Base-by-base conservation (phyloP, 2,888 invertebrate species). In the Hemaris fuciformis region DNA sequence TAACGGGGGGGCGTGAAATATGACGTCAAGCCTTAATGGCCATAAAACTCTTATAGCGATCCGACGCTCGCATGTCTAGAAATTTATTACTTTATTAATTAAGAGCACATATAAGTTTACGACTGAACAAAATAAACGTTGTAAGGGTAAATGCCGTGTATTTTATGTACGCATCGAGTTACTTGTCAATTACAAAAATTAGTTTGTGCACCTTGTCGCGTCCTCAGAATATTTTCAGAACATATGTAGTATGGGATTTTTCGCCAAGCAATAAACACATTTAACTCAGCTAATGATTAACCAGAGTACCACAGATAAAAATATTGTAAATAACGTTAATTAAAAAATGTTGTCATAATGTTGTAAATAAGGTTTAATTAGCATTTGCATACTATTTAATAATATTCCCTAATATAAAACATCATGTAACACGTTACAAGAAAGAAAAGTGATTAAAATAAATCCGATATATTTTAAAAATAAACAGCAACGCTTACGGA, bases 61-160 rank as follows among this genome's bases (percentile, higher is more conserved):
- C 25, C 42, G 10, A 15, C 41, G 25, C 58, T 58, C 58, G 42
- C 41, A 57, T 57, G 57, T 41, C 41, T 42, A 42, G 41, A 42
- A 58, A 42, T 58, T 57, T 58, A 58, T 53, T 53, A 53, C 53
- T 53, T 53, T 53, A 53, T 53, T 53, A 53, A 53, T 53, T 53
- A 53, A 53, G 53, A 53, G 31, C 53, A 31, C 31, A 31, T 53
- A 53, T 20, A 53, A 53, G 53, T 53, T 53, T 31, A 53, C 53
- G 53, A 53, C 53, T 13, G 13, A 53, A 53, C 53, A 31, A 7
- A 53, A 53, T 53, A 53, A 53, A 53, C 53, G 18, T 1, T 53
- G 53, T 53, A 31, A 53, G 53, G 18, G 18, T 8, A 31, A 31
- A 18, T 18, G 27, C 22, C 23, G 23, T n/a, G n/a, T 27, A 27